These are phyloP conservation scores for Flexamia atlantica DNA, from an alignment of 2,888 invertebrate genomes.

Conservation along the genomic window DNA sequence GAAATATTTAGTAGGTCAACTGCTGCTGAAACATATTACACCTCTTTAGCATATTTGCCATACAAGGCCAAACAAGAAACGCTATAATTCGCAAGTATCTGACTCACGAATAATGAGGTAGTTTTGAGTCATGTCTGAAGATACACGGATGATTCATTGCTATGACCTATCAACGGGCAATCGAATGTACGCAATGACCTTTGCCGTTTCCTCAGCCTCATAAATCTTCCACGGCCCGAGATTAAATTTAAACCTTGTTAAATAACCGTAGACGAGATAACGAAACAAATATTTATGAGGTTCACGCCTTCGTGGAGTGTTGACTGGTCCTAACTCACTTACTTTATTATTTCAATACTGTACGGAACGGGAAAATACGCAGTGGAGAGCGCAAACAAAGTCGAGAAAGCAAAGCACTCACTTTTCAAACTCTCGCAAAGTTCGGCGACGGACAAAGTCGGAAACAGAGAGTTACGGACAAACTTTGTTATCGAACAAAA, in stretches of 20 bases:
- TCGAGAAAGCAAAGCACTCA: background rate
- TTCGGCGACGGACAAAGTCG: background rate
- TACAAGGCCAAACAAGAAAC: background rate
- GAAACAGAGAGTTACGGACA: constrained; percentile 4
- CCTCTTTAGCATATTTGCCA: background rate
- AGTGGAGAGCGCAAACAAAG: constrained; percentile 3
- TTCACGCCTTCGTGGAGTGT: no score
- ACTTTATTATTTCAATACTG: no score
- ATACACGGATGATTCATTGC: constrained; percentile 1
- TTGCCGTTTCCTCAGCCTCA: background rate
- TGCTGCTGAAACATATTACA: no score
- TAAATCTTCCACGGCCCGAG: background rate
- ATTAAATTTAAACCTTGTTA: no score
- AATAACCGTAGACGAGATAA: background rate
- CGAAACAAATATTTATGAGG: no score
- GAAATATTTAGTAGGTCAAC: no score
- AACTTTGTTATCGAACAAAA: constrained; percentile 50
- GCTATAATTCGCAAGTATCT: background rate
- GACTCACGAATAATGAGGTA: constrained; percentile 1
- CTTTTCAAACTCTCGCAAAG: constrained; percentile 21
- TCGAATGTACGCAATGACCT: background rate
- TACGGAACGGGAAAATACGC: background rate
- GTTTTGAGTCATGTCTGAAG: background rate
- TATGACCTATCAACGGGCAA: background rate
- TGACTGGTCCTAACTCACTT: no score